Conservation (phyloP, 2,888 invertebrate genomes). For the Diaphora mendica region DNA sequence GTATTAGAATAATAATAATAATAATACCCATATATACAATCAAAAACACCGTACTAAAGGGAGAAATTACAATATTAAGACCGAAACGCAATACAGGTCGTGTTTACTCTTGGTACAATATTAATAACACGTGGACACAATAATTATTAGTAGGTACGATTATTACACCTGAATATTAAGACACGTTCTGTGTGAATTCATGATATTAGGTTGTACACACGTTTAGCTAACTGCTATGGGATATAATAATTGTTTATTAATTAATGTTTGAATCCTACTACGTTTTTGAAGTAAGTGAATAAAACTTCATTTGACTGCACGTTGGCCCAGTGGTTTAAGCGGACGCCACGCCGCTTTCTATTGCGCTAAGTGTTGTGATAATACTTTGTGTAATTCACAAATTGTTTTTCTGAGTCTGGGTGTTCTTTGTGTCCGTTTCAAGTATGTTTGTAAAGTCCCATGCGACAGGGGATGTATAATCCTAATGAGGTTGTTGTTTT, state of each 20-base stretch:
- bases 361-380: no score
- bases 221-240: constrained; percentile 15
- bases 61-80: neutral
- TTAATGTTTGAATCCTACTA: neutral
- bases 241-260: neutral
- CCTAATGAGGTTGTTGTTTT: no score
- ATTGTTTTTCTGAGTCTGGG: no score
- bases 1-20: neutral
- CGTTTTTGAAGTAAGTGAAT: neutral
- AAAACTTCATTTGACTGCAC: no score
- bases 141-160: constrained; percentile 28
- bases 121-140: constrained; percentile 36
- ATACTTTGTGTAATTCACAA: no score
- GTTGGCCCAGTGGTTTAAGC: no score
- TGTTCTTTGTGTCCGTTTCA: no score
- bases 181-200: constrained; percentile 37
- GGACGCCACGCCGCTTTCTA: no score
- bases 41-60: neutral
- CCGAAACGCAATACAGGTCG: constrained; percentile 24
- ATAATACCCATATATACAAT: neutral
- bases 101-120: constrained; percentile 34
- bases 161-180: constrained; percentile 48
- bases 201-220: constrained; percentile 14
- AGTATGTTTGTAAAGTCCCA: no score
- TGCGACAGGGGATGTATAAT: no score